These are phyloP conservation scores for Rousettus leschenaultii DNA, from an alignment of 2,113 vertebrate species.

Conservation along the genomic window DNA sequence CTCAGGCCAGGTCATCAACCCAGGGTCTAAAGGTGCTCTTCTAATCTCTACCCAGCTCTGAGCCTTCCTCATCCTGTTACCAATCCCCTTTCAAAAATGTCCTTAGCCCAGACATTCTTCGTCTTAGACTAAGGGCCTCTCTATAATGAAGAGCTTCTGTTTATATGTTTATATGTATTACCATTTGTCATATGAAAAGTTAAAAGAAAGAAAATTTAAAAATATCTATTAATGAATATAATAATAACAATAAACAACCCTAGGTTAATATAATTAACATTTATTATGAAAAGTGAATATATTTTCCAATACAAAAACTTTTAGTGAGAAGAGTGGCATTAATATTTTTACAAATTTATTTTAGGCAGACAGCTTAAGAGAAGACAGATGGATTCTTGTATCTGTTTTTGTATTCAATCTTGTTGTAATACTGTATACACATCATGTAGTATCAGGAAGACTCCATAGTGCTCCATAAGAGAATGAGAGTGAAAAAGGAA, in stretches of 20 bases:
- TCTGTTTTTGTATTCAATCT: background rate
- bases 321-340: background rate
- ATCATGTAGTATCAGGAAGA: background rate
- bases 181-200: background rate
- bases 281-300: background rate
- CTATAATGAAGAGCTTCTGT: background rate
- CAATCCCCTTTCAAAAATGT: background rate
- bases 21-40: background rate
- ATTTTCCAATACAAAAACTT: conserved; percentile 17
- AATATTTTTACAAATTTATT: conserved; percentile 21
- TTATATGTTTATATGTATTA: background rate
- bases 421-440: background rate
- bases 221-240: background rate
- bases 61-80: background rate
- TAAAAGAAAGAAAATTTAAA: background rate
- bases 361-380: background rate
- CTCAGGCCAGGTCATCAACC: background rate
- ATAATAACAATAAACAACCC: background rate
- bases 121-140: background rate
- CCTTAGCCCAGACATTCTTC: background rate
- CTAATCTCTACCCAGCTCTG: background rate
- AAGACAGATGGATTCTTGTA: background rate
- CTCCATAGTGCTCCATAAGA: background rate
- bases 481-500: background rate
- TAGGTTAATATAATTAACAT: background rate